These are phyloP conservation scores for Theristicus caerulescens DNA, from an alignment of 2,113 vertebrate species.

Conservation along the genomic window DNA sequence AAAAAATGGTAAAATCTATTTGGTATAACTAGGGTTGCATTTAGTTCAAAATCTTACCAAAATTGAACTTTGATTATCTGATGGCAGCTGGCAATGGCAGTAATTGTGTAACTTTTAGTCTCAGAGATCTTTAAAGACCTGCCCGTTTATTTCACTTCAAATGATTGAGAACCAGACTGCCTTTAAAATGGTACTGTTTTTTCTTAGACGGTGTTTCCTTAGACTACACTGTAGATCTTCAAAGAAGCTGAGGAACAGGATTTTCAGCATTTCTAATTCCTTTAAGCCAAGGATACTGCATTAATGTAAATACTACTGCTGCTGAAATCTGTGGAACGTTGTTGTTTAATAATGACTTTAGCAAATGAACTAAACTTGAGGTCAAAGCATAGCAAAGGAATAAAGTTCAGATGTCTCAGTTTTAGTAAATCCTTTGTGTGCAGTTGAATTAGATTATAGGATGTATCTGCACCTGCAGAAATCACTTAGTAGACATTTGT, in stretches of 20 bases:
- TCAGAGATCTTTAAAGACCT: not conserved
- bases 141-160: not conserved
- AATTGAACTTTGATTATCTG: not conserved
- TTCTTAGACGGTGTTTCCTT: not conserved
- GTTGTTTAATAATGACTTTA: conserved; percentile 40
- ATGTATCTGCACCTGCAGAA: not conserved
- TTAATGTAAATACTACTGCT: conserved; percentile 21
- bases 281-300: conserved; percentile 1
- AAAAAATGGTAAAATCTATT: not conserved
- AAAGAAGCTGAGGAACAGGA: not conserved
- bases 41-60: not conserved
- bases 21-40: not conserved
- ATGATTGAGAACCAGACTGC: not conserved
- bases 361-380: conserved; percentile 19
- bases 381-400: not conserved
- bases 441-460: conserved; percentile 8
- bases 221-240: not conserved
- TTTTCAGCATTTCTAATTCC: conserved; percentile 29
- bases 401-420: conserved; percentile 6
- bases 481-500: not conserved
- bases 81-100: not conserved
- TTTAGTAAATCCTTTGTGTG: conserved; percentile 33
- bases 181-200: not conserved
- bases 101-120: not conserved
- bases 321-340: not conserved